These are phyloP conservation scores for Apeltes quadracus DNA, from an alignment of 2,113 vertebrate genomes.

Conservation along the genomic window DNA sequence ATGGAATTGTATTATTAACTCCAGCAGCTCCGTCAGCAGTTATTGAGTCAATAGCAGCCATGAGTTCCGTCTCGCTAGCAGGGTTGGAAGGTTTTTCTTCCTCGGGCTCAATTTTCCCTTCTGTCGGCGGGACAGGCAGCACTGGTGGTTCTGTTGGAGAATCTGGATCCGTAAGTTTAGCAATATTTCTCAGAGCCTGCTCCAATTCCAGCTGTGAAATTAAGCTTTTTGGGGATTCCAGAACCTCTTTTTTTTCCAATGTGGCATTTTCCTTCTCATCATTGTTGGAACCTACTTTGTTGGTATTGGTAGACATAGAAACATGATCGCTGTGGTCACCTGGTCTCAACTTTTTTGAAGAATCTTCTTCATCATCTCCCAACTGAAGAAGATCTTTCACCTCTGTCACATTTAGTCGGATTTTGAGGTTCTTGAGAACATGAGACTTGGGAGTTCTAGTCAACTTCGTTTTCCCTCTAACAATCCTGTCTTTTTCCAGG, in stretches of 20 bases:
- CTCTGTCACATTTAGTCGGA: conserved; percentile 84
- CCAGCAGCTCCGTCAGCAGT: conserved; percentile 86
- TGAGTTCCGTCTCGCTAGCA: conserved; percentile 92
- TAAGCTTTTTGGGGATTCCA: conserved; percentile 78
- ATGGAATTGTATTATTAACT: too few relatives aligned
- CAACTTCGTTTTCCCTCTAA: conserved; percentile 85
- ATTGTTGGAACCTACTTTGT: conserved; percentile 60
- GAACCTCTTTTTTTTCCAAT: conserved; percentile 66
- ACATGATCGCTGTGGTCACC: conserved; percentile 75
- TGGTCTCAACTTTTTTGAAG: conserved; percentile 70
- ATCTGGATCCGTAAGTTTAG: conserved; percentile 90
- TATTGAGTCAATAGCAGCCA: conserved; percentile 96
- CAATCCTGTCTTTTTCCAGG: conserved; percentile 86
- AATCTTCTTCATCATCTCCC: conserved; percentile 77
- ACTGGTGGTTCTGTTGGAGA: conserved; percentile 71
- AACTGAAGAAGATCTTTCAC: conserved; percentile 83
- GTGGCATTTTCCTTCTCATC: conserved; percentile 77
- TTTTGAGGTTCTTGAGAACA: conserved; percentile 85
- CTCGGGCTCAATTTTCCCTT: conserved; percentile 77
- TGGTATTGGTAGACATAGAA: conserved; percentile 67
- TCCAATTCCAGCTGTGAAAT: conserved; percentile 88
- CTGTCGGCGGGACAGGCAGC: conserved; percentile 57
- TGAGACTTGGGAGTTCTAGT: conserved; percentile 83
- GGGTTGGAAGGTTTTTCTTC: conserved; percentile 89
- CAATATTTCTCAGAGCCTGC: conserved; percentile 93